A percentile compares a stretch with the other conserved stretches of the same genome.
Conservation (phyloP, 2,113 vertebrate species). For the Paralichthys olivaceus region DNA sequence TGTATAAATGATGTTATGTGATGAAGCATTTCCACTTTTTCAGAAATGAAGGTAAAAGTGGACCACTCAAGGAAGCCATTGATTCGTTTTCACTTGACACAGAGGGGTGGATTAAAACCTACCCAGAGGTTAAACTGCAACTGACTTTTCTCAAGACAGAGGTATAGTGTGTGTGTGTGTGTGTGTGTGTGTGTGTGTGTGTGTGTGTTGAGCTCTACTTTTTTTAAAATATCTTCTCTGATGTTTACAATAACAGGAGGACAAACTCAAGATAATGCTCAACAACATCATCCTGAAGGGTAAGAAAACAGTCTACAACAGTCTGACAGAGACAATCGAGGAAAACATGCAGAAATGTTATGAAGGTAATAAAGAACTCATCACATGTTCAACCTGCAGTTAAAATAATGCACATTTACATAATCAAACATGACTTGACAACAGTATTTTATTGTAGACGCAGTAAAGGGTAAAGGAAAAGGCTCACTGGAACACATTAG, state of each 20-base stretch:
- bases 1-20: neutral
- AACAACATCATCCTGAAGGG: slow-evolving; percentile 2
- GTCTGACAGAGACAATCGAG: slow-evolving; percentile 33
- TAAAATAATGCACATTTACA: neutral
- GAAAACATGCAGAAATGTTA: slow-evolving; percentile 46
- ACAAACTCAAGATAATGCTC: slow-evolving; percentile 19
- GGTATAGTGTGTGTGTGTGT: slow-evolving; percentile 24
- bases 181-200: neutral
- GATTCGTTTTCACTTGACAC: slow-evolving; percentile 42
- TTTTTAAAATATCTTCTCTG: no score
- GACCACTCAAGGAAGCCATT: slow-evolving; percentile 35
- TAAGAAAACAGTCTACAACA: slow-evolving; percentile 56
- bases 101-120: neutral
- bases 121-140: slow-evolving; percentile 29
- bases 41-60: slow-evolving; percentile 44
- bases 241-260: slow-evolving; percentile 1
- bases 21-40: slow-evolving; percentile 10
- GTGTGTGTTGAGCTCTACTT: neutral
- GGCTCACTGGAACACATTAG: slow-evolving; percentile 12
- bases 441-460: slow-evolving; percentile 24
- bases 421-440: neutral
- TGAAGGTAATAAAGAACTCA: slow-evolving; percentile 24
- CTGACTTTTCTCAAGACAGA: slow-evolving; percentile 35
- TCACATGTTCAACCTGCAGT: neutral
- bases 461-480: neutral